phyloP scores from a whole-genome alignment of 1,140 invertebrate species.

The Paralvinella palmiformis region DNA sequence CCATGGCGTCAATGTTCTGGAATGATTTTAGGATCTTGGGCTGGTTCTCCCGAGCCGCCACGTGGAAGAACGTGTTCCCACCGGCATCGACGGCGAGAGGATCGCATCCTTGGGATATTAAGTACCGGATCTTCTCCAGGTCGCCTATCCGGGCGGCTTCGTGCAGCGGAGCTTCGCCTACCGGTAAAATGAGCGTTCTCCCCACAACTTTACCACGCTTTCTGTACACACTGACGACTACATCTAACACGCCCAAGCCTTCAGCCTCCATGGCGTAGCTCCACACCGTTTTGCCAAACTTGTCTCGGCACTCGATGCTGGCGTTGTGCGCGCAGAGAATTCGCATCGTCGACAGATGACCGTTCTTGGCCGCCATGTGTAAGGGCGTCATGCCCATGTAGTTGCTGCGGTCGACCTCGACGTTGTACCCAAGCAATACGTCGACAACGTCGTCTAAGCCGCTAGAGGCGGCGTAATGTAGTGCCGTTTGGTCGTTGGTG shows the following conservation, averaged over 20 bases:
- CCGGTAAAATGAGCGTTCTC: conserved; percentile 10
- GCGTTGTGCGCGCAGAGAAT: conserved; percentile 12
- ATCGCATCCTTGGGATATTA: conserved; percentile 12
- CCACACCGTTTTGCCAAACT: conserved; percentile 17
- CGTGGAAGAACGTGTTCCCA: conserved; percentile 22
- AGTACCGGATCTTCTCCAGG: conserved; percentile 12
- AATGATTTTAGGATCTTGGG: conserved; percentile 6
- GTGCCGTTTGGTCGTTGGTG: conserved; percentile 12
- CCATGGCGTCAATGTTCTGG: not conserved
- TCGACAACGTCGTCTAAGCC: not conserved
- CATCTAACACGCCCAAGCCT: conserved; percentile 1
- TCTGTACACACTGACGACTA: conserved; percentile 12
- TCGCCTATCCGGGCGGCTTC: conserved; percentile 18
- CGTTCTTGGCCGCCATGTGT: conserved; percentile 6
- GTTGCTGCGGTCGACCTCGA: conserved; percentile 9
- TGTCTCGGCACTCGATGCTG: conserved; percentile 11
- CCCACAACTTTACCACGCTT: too few relatives aligned
- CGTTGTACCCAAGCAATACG: conserved; percentile 11
- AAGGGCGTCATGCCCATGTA: conserved; percentile 16
- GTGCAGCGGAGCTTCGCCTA: conserved; percentile 19
- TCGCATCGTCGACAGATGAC: conserved; percentile 1
- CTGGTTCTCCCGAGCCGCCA: conserved; percentile 19
- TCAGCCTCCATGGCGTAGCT: conserved; percentile 13
- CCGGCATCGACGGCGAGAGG: conserved; percentile 7
- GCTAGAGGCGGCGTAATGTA: conserved; percentile 19